Evolutionary conservation across 2,113 vertebrate genomes (phyloP), one percentile per base, ranked within the genome.

Genomic region (Choloepus hoffmanni): DNA sequence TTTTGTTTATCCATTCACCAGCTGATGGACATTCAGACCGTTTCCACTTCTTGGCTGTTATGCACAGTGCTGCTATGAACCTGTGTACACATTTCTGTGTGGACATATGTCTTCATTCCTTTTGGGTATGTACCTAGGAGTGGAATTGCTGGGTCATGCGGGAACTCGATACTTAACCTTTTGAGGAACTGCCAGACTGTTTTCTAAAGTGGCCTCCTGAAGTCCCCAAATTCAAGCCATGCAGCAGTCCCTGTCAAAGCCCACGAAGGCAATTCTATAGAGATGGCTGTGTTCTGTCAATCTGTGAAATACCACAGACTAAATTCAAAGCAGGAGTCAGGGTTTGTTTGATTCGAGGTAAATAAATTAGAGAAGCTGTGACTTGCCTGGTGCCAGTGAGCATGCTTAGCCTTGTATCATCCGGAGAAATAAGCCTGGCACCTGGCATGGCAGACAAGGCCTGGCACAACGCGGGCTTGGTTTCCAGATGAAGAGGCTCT

Each of bases 351-450:
- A 28, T 16, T 60, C 1, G 24, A 76, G 79, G 86, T 50, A 90
- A 96, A 86, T 73, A 93, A 97, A 94, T 1, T 5, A 95, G 91
- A 72, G 43, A 19, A 92, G 21, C 74, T 72, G 73, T 18, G 68
- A 87, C 48, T 40, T 1, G 10, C 33, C 28, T 5, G 8, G 7
- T 68, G 82, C 89, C 79, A 73, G 78, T 50, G 77, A 33, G 55
- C 7, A 2, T 0, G 2, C 5, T 30, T 19, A 74, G 89, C 78
- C 45, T 23, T 0, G 2, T 1, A 48, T 2, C 5, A 0, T 65
- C 48, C 0, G 0, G 89, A 68, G 81, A 74, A 18, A 1, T 3
- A 45, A 87, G 16, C 28, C 95, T 87, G 55, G 94, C 95, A 89
- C 96, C 94, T 92, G 90, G 96, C 63, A 18, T 19, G 13, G 65